A percentile compares a stretch with the other conserved stretches of the same genome.
These are phyloP conservation scores for Melinopterus prodromus DNA, from an alignment of 2,888 invertebrate genomes.

Conservation along the genomic window DNA sequence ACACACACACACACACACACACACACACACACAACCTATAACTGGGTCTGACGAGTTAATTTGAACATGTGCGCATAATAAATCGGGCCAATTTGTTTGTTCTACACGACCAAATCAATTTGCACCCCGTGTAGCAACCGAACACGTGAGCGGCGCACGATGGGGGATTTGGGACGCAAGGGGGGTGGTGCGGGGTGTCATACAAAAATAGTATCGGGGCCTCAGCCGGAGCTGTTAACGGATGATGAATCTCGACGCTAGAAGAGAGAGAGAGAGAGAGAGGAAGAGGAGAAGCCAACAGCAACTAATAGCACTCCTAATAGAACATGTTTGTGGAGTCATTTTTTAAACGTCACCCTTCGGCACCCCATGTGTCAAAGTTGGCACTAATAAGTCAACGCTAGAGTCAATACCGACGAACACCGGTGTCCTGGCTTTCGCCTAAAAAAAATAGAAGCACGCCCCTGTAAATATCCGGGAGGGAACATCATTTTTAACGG, in stretches of 20 bases:
- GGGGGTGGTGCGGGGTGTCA: conserved; percentile 14
- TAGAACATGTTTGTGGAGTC: conserved; percentile 55
- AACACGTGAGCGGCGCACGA: neutral
- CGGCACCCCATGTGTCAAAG: conserved; percentile 60
- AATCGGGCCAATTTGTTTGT: conserved; percentile 4
- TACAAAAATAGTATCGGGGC: conserved; percentile 32
- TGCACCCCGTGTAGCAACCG: neutral
- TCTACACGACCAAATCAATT: conserved; percentile 4
- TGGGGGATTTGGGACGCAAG: conserved; percentile 9
- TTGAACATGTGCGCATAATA: neutral
- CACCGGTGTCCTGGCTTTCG: conserved; percentile 48
- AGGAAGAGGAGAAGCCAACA: neutral
- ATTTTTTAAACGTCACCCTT: conserved; percentile 57
- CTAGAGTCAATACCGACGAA: conserved; percentile 51
- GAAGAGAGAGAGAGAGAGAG: neutral
- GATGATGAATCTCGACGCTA: conserved; percentile 26
- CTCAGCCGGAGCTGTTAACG: conserved; percentile 31
- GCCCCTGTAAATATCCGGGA: no score
- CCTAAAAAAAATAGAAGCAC: no score
- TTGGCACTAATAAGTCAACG: conserved; percentile 58
- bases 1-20: neutral
- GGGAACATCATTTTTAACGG: no score
- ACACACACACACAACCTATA: neutral
- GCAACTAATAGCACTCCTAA: conserved; percentile 40
- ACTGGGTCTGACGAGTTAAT: neutral